A percentile compares a stretch with the other conserved stretches of the same genome.
Conservation (phyloP, 2,113 vertebrate species). For the Pterophyllum scalare region DNA sequence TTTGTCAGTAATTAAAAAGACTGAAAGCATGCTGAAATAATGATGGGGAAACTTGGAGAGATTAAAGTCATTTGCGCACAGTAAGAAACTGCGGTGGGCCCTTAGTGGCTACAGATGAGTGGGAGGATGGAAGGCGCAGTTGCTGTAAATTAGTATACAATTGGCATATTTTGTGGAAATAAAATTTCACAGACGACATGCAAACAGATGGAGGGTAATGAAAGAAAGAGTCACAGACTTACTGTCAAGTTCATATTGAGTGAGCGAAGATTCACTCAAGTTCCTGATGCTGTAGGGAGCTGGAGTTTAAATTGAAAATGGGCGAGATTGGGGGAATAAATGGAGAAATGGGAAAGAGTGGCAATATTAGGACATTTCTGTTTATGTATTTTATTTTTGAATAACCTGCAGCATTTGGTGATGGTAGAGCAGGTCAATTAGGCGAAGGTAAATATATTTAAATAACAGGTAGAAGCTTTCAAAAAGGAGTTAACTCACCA, state of each 20-base stretch:
- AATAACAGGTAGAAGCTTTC: not conserved
- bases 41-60: constrained; percentile 44
- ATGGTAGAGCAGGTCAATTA: not conserved
- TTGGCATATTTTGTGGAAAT: constrained; percentile 24
- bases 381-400: not conserved
- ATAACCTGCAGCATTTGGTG: not conserved
- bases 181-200: constrained; percentile 17
- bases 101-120: constrained; percentile 31
- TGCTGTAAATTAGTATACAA: constrained; percentile 38
- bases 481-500: constrained; percentile 80
- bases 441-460: not conserved
- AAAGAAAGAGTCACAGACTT: constrained; percentile 78
- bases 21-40: constrained; percentile 46
- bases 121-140: constrained; percentile 32
- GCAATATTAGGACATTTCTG: not conserved
- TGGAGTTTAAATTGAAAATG: constrained; percentile 60
- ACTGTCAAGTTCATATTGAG: constrained; percentile 97
- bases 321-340: constrained; percentile 3
- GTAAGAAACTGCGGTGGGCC: constrained; percentile 20
- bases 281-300: constrained; percentile 91
- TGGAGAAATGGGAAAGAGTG: not conserved
- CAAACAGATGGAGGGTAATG: constrained; percentile 32
- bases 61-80: constrained; percentile 54
- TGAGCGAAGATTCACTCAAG: constrained; percentile 93
- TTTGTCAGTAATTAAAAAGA: constrained; percentile 61